These are phyloP conservation scores for Periophthalmodon schlosseri DNA, from an alignment of 2,113 vertebrate genomes.

Conservation along the genomic window DNA sequence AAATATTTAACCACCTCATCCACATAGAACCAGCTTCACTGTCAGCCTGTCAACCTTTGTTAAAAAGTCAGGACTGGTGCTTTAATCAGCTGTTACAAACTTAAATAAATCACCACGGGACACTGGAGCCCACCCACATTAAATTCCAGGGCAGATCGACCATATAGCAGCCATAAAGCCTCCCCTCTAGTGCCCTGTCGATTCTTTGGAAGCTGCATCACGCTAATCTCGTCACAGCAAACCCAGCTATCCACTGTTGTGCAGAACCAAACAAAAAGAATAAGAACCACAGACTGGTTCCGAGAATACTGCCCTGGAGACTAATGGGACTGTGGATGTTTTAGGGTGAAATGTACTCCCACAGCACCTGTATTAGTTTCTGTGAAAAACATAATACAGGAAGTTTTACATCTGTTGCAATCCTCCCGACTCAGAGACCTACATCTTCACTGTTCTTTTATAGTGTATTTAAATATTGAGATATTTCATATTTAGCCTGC, in stretches of 20 bases:
- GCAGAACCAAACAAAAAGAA: slow-evolving; percentile 27
- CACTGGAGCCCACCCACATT: slow-evolving; percentile 41
- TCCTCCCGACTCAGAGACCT: background rate
- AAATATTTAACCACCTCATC: slow-evolving; percentile 8
- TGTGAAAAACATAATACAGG: slow-evolving; percentile 6
- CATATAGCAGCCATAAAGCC: slow-evolving; percentile 42
- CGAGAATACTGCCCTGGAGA: slow-evolving; percentile 24
- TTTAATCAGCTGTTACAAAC: slow-evolving; percentile 62
- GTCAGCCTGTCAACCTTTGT: slow-evolving; percentile 53
- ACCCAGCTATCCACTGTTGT: slow-evolving; percentile 45
- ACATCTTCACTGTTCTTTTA: background rate
- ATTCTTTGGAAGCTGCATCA: slow-evolving; percentile 40
- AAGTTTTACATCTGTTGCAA: background rate
- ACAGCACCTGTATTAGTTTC: slow-evolving; percentile 38
- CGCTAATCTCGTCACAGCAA: slow-evolving; percentile 59
- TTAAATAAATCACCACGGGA: slow-evolving; percentile 64
- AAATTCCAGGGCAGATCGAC: slow-evolving; percentile 45
- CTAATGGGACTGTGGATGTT: slow-evolving; percentile 41
- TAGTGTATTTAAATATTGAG: background rate
- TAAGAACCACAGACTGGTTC: slow-evolving; percentile 31
- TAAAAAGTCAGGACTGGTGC: slow-evolving; percentile 45
- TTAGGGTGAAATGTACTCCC: slow-evolving; percentile 36
- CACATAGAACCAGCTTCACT: slow-evolving; percentile 45
- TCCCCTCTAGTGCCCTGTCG: slow-evolving; percentile 29
- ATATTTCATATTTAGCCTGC: background rate